Evolutionary conservation across 2,797 vertebrate genomes (phyloP).

Genomic region (Peromyscus aztecus): DNA sequence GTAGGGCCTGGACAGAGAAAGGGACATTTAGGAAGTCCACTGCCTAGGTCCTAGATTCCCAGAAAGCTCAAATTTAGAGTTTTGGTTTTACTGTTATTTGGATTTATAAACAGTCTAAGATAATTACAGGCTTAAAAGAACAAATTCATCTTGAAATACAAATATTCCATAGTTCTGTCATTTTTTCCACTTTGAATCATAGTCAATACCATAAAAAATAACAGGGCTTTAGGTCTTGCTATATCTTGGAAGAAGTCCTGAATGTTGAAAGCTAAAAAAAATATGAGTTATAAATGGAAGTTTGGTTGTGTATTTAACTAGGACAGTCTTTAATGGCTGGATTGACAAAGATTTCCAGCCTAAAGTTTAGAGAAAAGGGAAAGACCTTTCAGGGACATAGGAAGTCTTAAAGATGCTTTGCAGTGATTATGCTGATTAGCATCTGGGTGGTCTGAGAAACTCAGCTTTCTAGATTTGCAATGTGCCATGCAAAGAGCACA

Average conservation of each 20-base stretch:
- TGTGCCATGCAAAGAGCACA: not conserved
- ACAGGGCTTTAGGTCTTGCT: not conserved
- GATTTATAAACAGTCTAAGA: not conserved
- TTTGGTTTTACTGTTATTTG: not conserved
- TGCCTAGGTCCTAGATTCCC: not conserved
- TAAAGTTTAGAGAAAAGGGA: not conserved
- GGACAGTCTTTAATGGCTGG: not conserved
- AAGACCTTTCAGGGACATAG: not conserved
- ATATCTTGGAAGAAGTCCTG: not conserved
- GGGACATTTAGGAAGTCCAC: not conserved
- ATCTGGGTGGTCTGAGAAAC: not conserved
- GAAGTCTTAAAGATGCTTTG: not conserved
- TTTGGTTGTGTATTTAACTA: constrained; percentile 1
- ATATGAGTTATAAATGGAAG: not conserved
- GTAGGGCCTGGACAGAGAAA: not conserved
- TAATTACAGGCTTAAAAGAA: not conserved
- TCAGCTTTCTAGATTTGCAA: constrained; percentile 13
- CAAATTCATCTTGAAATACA: not conserved
- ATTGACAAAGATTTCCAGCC: not conserved
- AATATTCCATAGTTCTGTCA: not conserved
- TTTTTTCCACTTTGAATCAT: constrained; percentile 2
- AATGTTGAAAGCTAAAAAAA: not conserved
- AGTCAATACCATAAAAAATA: not conserved
- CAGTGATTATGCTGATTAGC: not conserved
- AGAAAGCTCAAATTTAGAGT: not conserved